Evolutionary conservation across 2,113 vertebrate species (phyloP).

Genomic region (Murina feae): DNA sequence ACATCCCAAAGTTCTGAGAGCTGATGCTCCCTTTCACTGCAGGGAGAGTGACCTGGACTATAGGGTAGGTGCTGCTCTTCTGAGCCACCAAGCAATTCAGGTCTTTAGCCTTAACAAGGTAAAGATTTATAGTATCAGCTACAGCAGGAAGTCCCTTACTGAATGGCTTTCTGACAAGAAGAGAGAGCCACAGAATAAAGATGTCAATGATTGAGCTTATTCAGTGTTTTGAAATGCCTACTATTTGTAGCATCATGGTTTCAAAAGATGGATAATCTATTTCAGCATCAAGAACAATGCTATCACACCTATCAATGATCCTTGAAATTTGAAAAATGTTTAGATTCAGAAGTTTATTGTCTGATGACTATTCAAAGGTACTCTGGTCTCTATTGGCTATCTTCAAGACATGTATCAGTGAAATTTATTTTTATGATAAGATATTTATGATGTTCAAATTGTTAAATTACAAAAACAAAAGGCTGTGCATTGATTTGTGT

Average conservation of each 20-base stretch:
- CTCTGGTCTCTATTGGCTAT: conserved; percentile 34
- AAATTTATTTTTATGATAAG: neutral
- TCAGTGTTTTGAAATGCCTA: conserved; percentile 99
- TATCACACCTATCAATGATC: conserved; percentile 96
- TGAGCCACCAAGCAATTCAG: neutral
- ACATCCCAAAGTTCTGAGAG: neutral
- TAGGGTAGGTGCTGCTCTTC: neutral
- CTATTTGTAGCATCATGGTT: conserved; percentile 92
- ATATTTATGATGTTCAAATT: neutral
- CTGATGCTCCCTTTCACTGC: neutral
- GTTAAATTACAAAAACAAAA: conserved; percentile 8
- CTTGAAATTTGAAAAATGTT: conserved; percentile 95
- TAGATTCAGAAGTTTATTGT: conserved; percentile 97
- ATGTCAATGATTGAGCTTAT: conserved; percentile 96
- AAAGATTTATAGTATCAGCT: neutral
- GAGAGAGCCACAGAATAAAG: conserved; percentile 93
- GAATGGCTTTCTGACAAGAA: conserved; percentile 97
- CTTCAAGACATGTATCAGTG: neutral
- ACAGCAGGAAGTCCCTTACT: neutral
- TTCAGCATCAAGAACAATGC: conserved; percentile 94
- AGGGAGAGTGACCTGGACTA: neutral
- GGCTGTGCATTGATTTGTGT: neutral
- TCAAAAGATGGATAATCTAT: conserved; percentile 95
- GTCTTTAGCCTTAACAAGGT: neutral
- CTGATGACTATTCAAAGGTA: conserved; percentile 99